Conservation (phyloP, 2,797 vertebrate genomes). For the Tachyglossus aculeatus region DNA sequence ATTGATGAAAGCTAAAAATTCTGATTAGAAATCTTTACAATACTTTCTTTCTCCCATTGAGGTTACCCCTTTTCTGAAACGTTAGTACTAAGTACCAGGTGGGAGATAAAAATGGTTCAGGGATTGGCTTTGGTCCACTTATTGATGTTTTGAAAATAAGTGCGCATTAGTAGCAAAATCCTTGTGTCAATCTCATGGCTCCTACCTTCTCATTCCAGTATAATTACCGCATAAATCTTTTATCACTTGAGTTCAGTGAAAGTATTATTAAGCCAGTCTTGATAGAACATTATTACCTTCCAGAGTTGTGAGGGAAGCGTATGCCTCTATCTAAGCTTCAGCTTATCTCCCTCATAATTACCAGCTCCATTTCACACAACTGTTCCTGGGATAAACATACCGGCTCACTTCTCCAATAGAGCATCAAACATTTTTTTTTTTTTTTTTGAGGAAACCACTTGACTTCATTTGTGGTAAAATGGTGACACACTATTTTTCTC, state of each 20-base stretch:
- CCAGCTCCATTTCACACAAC: neutral
- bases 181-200: neutral
- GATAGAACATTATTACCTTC: neutral
- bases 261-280: neutral
- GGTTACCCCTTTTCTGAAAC: neutral
- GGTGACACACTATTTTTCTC: neutral
- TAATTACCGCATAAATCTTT: neutral
- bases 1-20: no score
- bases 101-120: neutral
- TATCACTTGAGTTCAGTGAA: neutral
- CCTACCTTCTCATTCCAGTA: neutral
- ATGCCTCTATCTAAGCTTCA: neutral
- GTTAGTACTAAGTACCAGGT: neutral
- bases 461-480: neutral
- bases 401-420: constrained; percentile 7
- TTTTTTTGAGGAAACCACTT: constrained; percentile 12
- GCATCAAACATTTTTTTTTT: neutral
- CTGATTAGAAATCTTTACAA: neutral
- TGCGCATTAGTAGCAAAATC: neutral
- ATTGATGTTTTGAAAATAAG: neutral
- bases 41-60: neutral
- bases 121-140: neutral
- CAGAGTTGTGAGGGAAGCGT: neutral
- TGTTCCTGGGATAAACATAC: neutral
- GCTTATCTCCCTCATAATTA: neutral